A percentile compares a stretch with the other conserved stretches of the same genome.
Conservation (phyloP, 2,888 invertebrate genomes). For the Leptinotarsa peninsularis region DNA sequence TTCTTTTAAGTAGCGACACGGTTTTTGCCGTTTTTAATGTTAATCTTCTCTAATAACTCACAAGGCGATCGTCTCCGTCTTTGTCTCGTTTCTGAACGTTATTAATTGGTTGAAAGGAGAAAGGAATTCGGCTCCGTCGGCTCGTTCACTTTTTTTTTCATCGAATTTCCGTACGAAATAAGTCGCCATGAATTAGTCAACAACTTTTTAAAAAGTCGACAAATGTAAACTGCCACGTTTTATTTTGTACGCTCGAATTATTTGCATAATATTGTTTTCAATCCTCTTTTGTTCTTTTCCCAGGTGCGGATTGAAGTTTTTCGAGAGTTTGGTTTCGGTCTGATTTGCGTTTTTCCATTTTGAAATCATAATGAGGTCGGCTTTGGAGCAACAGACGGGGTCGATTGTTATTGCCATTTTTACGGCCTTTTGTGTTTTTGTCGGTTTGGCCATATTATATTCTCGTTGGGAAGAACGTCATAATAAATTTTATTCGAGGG, state of each 20-base stretch:
- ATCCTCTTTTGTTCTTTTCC: constrained; percentile 54
- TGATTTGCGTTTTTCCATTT: constrained; percentile 30
- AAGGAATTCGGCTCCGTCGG: constrained; percentile 26
- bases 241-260: constrained; percentile 62
- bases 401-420: constrained; percentile 18
- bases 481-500: no score
- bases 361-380: constrained; percentile 20
- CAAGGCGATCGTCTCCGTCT: constrained; percentile 46
- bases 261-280: constrained; percentile 63
- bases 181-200: constrained; percentile 64
- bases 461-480: background rate
- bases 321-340: constrained; percentile 28
- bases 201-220: constrained; percentile 63
- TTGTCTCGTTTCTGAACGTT: constrained; percentile 45
- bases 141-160: constrained; percentile 30
- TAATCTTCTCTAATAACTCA: constrained; percentile 61
- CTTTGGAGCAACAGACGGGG: background rate
- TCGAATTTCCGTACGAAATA: constrained; percentile 52
- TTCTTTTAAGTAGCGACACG: constrained; percentile 63
- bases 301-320: constrained; percentile 45
- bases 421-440: background rate
- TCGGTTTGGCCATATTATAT: background rate
- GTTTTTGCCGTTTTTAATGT: constrained; percentile 60
- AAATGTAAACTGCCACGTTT: constrained; percentile 65
- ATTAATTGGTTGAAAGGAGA: constrained; percentile 49